Conservation (phyloP, 2,888 invertebrate species). For the Watsonalla cultraria region DNA sequence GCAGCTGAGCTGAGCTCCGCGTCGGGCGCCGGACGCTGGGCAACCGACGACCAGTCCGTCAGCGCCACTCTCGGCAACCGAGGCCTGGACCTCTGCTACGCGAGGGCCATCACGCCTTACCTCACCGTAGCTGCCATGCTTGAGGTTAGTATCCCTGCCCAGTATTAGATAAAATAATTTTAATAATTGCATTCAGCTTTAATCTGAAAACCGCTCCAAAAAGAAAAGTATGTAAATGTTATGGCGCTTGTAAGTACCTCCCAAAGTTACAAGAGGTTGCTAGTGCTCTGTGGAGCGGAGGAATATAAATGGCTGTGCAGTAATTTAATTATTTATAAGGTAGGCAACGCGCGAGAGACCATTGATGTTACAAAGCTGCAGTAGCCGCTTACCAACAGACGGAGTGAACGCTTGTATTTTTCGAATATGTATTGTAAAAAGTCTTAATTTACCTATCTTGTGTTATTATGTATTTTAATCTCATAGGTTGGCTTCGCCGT, state of each 20-base stretch:
- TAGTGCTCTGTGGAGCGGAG: too few relatives aligned
- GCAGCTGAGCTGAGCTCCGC: slow-evolving; percentile 57
- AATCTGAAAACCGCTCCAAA: too few relatives aligned
- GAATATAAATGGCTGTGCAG: neutral
- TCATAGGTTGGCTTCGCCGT: slow-evolving; percentile 60
- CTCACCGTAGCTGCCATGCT: slow-evolving; percentile 69
- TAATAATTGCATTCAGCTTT: too few relatives aligned
- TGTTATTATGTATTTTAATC: neutral
- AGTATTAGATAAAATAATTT: too few relatives aligned
- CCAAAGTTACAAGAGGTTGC: too few relatives aligned
- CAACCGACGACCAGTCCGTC: slow-evolving; percentile 47
- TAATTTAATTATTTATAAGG: too few relatives aligned
- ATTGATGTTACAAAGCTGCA: too few relatives aligned
- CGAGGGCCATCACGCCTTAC: slow-evolving; percentile 54
- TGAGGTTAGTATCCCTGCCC: slow-evolving; percentile 37
- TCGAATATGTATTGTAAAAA: too few relatives aligned
- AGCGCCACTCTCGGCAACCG: slow-evolving; percentile 71
- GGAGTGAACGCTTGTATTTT: neutral
- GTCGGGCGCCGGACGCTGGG: slow-evolving; percentile 63
- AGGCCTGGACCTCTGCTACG: slow-evolving; percentile 66
- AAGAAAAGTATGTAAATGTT: too few relatives aligned
- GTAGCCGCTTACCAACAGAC: too few relatives aligned
- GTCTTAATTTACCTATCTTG: neutral
- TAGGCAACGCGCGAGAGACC: too few relatives aligned
- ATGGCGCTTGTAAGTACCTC: too few relatives aligned